Evolutionary conservation across 2,797 vertebrate genomes (phyloP), one percentile per base, ranked within the genome.

Genomic region (Bufotes viridis): DNA sequence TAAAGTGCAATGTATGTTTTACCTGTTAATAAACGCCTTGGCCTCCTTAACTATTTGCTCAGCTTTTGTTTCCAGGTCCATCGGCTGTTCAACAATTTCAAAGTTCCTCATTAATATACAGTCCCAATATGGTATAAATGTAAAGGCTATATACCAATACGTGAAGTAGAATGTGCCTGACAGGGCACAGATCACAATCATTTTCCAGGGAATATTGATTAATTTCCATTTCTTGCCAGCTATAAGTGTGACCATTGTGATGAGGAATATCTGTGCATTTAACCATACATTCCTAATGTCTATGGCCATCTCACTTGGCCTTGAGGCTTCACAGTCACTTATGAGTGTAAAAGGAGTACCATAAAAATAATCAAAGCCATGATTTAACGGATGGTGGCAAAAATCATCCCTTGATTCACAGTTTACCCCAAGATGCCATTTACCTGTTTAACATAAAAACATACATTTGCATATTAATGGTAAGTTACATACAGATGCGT

Each of bases 381-480:
- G 98, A 0, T 92, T 94, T 90, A 97, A 95, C 0, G 98, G 98
- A 72, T 99, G 98, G 91, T 99, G 97, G 88, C 98, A 99, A 84
- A 97, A 94, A 79, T 99, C 97, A 0, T 89, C 88, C 58, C 94
- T 91, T 55, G 84, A 93, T 9, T 94, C 91, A 87, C 98, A 99
- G 93, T 93, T 99, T 90, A 99, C 90, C 3, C 98, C 98, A 91
- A 95, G 91, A 88, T 99, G 98, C 98, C 98, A 99, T 87, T 99
- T 99, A 5, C 95, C 95, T 96, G 92, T 87, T 70, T 55, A n/a
- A 53, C 76, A 84, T 29, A 91, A 90, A 90, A 9, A 76, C 0
- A 89, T 1, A 29, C 26, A 72, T 60, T 2, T 29, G 9, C 60
- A 17, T 55, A 6, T 24, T 67, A 72, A 34, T 34, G 6, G 26